Conservation (phyloP, 1,140 invertebrate species). For the Pseudomyrmex sp. region DNA sequence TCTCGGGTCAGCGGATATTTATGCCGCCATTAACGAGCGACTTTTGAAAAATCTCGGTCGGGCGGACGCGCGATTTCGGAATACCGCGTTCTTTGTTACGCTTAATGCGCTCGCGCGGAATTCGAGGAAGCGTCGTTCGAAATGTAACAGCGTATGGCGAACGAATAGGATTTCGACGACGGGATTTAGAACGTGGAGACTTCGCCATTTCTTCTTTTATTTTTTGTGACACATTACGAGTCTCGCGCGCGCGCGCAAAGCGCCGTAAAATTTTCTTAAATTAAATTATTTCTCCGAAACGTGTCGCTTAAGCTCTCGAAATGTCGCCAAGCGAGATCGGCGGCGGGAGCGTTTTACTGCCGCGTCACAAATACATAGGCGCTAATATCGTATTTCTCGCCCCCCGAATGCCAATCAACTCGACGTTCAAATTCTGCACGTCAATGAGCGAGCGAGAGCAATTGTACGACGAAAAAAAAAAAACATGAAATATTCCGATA, state of each 20-base stretch:
- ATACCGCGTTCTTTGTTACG: constrained; percentile 41
- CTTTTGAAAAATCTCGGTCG: constrained; percentile 66
- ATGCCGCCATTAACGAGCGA: constrained; percentile 65
- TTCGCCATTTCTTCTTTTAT: neutral
- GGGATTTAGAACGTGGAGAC: neutral
- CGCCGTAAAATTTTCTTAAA: neutral
- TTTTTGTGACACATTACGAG: neutral
- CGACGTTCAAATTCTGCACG: constrained; percentile 32
- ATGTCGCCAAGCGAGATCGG: neutral
- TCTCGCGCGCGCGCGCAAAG: neutral
- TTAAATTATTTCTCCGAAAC: neutral
- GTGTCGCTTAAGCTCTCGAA: neutral
- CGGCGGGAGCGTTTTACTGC: neutral
- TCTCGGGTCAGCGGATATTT: constrained; percentile 67
- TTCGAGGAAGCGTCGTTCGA: constrained; percentile 21
- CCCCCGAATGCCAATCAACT: constrained; percentile 24
- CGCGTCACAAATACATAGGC: constrained; percentile 14
- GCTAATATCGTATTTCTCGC: neutral
- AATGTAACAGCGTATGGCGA: neutral
- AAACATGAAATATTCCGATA: constrained; percentile 12
- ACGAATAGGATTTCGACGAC: neutral
- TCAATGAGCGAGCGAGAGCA: constrained; percentile 31
- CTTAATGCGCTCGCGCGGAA: constrained; percentile 33
- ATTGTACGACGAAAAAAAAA: neutral
- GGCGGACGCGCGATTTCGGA: constrained; percentile 22